phyloP scores from a whole-genome alignment of 1,140 invertebrate genomes.

The Aphelinus certus region DNA sequence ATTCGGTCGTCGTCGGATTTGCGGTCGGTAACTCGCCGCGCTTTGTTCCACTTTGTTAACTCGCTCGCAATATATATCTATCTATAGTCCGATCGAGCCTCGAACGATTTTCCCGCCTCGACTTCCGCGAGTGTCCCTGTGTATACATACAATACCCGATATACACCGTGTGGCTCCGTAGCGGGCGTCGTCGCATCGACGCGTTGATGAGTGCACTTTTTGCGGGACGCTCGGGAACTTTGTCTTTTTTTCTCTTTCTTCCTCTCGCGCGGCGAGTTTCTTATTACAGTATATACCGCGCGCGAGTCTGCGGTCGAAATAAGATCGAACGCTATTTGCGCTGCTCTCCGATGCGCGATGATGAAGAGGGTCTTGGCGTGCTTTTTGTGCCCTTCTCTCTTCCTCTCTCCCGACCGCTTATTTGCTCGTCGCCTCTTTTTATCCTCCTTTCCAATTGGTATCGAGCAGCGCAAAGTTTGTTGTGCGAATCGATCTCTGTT shows the following conservation, averaged over 20 bases:
- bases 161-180: too few species aligned
- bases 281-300: constrained; percentile 12
- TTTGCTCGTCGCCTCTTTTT: not conserved
- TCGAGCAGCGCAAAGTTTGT: not conserved
- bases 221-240: not conserved
- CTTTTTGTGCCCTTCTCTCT: not conserved
- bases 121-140: not conserved
- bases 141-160: too few species aligned
- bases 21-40: not conserved
- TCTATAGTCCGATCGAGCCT: constrained; percentile 19
- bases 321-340: constrained; percentile 9
- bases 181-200: too few species aligned
- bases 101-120: not conserved
- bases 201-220: not conserved
- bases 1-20: constrained; percentile 5
- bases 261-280: not conserved
- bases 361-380: constrained; percentile 25
- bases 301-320: constrained; percentile 3
- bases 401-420: not conserved
- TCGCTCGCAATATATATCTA: not conserved
- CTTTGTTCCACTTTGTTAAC: constrained; percentile 37
- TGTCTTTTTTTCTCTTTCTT: not conserved
- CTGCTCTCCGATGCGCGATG: constrained; percentile 31
- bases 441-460: not conserved
- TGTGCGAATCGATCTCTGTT: constrained; percentile 25